phyloP scores from a whole-genome alignment of 37 sponge, comb jelly and placozoan genomes.

The Cladorhizidae sp. region DNA sequence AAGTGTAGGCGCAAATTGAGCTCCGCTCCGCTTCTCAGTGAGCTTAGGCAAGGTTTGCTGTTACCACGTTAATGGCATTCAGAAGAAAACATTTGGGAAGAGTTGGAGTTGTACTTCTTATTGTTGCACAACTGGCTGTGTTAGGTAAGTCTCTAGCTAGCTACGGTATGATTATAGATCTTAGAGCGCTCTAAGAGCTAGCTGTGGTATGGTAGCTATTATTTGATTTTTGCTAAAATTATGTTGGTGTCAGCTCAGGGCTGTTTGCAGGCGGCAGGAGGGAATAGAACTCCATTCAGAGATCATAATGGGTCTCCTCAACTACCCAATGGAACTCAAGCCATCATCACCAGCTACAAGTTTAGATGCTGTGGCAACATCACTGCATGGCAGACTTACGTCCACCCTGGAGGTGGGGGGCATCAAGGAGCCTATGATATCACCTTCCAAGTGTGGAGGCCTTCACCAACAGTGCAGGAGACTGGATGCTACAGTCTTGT shows the following conservation, averaged over 20 bases:
- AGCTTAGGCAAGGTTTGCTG: too few species aligned
- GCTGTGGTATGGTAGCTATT: too few species aligned
- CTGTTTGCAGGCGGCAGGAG: neutral
- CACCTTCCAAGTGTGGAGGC: conserved; percentile 53
- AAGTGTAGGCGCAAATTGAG: too few species aligned
- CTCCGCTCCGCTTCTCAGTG: too few species aligned
- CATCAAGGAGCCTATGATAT: neutral
- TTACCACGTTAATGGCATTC: too few species aligned
- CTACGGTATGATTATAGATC: too few species aligned
- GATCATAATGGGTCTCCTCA: neutral
- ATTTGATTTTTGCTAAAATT: too few species aligned
- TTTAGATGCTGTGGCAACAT: conserved; percentile 12
- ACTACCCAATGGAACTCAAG: neutral
- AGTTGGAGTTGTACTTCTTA: too few species aligned
- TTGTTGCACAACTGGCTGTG: too few species aligned
- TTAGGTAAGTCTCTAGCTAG: too few species aligned
- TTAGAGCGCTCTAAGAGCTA: too few species aligned
- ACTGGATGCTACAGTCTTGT: conserved; percentile 24
- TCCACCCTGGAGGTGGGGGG: neutral
- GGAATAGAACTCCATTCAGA: neutral
- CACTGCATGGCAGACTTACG: neutral
- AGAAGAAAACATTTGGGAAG: too few species aligned
- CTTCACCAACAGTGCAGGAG: conserved; percentile 8
- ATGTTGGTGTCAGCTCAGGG: neutral
- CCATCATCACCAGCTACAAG: conserved; percentile 13